Conservation (phyloP, 2,888 invertebrate genomes). For the Pollenia amentaria region DNA sequence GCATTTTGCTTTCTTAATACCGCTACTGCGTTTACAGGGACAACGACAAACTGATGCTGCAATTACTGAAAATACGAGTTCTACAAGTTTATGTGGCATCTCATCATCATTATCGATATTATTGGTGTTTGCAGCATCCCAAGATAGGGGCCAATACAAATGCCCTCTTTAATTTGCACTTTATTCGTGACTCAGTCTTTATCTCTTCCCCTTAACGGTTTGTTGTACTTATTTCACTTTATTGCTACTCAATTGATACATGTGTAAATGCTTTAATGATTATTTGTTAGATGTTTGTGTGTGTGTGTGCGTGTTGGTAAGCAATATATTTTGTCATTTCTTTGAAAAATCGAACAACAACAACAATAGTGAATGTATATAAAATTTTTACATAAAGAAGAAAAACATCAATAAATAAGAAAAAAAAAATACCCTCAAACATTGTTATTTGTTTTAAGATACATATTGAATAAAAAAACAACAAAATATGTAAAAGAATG, state of each 20-base stretch:
- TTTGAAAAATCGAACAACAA: constrained; percentile 26
- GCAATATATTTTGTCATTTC: constrained; percentile 49
- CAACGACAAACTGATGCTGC: constrained; percentile 26
- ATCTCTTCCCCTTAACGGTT: background rate
- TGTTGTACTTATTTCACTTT: background rate
- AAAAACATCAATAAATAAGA: constrained; percentile 61
- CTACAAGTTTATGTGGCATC: constrained; percentile 31
- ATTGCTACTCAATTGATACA: constrained; percentile 48
- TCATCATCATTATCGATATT: constrained; percentile 10
- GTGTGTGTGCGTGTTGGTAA: background rate
- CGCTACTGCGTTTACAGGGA: constrained; percentile 34
- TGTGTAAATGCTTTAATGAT: constrained; percentile 66
- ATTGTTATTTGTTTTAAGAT: constrained; percentile 66
- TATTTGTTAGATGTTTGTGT: constrained; percentile 32
- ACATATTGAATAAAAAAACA: constrained; percentile 47
- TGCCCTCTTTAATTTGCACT: constrained; percentile 69
- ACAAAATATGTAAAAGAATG: constrained; percentile 38
- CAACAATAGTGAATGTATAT: constrained; percentile 26
- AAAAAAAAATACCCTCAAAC: constrained; percentile 57
- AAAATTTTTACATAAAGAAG: constrained; percentile 34
- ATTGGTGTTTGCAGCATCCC: constrained; percentile 1
- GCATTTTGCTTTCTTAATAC: constrained; percentile 38
- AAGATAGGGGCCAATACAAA: constrained; percentile 27
- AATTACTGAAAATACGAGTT: constrained; percentile 34
- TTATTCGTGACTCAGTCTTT: background rate